Conservation (phyloP, 2,113 vertebrate species). For the Taxidea taxus region DNA sequence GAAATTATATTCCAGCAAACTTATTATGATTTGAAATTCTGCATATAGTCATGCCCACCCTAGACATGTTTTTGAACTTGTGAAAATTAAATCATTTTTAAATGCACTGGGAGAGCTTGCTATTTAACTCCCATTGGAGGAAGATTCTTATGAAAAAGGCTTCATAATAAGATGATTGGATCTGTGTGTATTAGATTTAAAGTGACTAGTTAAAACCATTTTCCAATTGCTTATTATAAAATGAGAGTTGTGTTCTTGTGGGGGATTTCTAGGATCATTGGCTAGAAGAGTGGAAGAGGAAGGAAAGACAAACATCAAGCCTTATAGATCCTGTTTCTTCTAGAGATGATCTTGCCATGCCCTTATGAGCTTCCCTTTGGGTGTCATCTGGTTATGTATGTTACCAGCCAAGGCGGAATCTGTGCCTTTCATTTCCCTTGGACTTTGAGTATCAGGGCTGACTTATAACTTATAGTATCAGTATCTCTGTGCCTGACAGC, state of each 20-base stretch:
- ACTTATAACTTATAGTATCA: neutral
- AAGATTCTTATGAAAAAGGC: neutral
- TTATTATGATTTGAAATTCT: slow-evolving; percentile 32
- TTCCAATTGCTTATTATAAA: neutral
- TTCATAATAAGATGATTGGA: neutral
- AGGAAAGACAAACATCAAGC: neutral
- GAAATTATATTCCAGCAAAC: slow-evolving; percentile 10
- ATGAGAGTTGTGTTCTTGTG: neutral
- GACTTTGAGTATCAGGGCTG: neutral
- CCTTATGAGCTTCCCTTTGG: neutral
- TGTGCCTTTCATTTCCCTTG: neutral
- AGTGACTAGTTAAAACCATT: neutral
- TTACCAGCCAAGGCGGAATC: neutral
- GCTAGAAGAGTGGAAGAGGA: neutral
- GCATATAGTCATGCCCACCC: neutral
- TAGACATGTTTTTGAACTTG: slow-evolving; percentile 39
- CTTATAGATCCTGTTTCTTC: neutral
- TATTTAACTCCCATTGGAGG: neutral
- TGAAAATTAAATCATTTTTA: slow-evolving; percentile 50
- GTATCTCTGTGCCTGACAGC: neutral
- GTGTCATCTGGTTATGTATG: neutral
- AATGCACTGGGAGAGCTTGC: neutral
- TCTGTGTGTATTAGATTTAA: slow-evolving; percentile 2
- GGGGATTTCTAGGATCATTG: neutral
- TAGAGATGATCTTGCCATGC: neutral